Base-by-base conservation (phyloP, 1,140 invertebrate genomes). In the Pinna nobilis region DNA sequence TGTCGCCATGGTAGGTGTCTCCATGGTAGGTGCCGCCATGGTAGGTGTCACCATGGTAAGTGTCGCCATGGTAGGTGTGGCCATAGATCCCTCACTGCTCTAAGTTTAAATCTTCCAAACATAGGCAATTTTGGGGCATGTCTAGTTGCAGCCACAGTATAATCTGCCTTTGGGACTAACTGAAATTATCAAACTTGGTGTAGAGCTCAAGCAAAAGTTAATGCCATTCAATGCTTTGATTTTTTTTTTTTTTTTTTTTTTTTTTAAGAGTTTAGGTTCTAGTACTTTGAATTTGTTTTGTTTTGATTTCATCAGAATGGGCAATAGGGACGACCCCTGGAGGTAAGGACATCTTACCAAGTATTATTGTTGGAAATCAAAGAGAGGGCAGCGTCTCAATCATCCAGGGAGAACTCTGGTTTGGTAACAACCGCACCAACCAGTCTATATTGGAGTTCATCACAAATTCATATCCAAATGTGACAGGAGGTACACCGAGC, bases 341-440 rank as follows among this genome's bases (percentile, higher is more conserved):
- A 20, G 50, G 33, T 15, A 41, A 51, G 23, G 70, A 77, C 51
- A 49, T 77, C 1, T 64, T 77, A 59, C 75, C 75, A 4, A 39
- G 60, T 20, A 77, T 67, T 15, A 64, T 50, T 15, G 61, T 69
- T n/a, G 70, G 69, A n/a, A 50, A 55, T 11, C 25, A 33, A 20
- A 57, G 50, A 32, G 41, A 50, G 3, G 55, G 37, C 13, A 57
- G 57, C 6, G 75, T 65, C 3, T 55, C 57, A 9, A 65, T 77
- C 11, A 55, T 68, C n/a, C 20, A 72, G 20, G 75, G 75, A 1
- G 47, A 69, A n/a, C 9, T 77, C 3, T 63, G 50, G 50, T 35
- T 77, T 20, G 61, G 69, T 59, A 41, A 28, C 9, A 60, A 37
- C 0, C 18, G n/a, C 3, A 44, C 39, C 15, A 72, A 72, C 37